phyloP scores from a whole-genome alignment of 2,888 invertebrate genomes.

The Sinhomidia bicolor region DNA sequence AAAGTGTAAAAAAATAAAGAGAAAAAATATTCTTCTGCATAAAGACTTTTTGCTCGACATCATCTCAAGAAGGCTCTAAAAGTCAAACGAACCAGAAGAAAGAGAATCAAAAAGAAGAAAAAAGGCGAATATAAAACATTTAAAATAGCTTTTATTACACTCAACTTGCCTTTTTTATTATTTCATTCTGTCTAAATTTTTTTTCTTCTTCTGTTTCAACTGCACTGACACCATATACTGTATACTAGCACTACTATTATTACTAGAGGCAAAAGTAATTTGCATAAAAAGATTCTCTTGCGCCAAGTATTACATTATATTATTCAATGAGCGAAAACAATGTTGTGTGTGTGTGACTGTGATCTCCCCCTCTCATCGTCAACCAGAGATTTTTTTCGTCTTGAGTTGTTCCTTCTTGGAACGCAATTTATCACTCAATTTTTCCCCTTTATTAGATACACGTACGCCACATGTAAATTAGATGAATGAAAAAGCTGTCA shows the following conservation, averaged over 20 bases:
- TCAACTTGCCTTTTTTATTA: conserved; percentile 43
- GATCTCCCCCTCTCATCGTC: conserved; percentile 41
- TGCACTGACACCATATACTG: neutral
- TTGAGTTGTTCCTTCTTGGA: conserved; percentile 43
- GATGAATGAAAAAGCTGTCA: conserved; percentile 53
- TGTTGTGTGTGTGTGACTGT: neutral
- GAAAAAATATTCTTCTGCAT: conserved; percentile 24
- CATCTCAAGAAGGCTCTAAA: conserved; percentile 41
- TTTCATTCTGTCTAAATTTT: conserved; percentile 39
- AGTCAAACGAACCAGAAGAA: conserved; percentile 51
- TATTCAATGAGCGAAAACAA: conserved; percentile 42
- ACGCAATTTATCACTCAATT: conserved; percentile 64
- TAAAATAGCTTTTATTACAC: conserved; percentile 62
- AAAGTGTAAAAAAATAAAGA: neutral
- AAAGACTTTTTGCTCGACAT: conserved; percentile 47
- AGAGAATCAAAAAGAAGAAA: conserved; percentile 4
- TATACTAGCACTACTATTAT: neutral
- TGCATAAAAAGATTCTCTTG: conserved; percentile 56
- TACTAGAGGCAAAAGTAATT: conserved; percentile 54
- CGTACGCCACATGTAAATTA: conserved; percentile 50
- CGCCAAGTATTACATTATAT: conserved; percentile 16
- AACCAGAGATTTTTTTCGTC: conserved; percentile 28
- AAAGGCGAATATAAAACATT: conserved; percentile 37
- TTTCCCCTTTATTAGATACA: conserved; percentile 59
- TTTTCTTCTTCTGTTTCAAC: neutral